phyloP scores from a whole-genome alignment of 2,888 invertebrate species.

The Drosophila meridiana region DNA sequence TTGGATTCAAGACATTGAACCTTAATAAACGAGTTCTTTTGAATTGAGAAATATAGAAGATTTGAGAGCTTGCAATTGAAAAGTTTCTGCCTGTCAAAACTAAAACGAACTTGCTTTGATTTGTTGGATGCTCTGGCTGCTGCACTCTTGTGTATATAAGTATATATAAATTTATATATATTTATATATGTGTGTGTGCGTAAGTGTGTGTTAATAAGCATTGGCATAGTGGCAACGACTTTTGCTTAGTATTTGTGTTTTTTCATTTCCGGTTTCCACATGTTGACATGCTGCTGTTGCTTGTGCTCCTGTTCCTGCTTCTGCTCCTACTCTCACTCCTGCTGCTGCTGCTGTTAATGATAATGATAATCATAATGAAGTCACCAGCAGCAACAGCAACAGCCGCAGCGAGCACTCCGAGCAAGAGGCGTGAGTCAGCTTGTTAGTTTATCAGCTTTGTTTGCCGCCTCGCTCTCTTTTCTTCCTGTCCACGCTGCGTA shows the following conservation, averaged over 20 bases:
- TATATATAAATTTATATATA: background rate
- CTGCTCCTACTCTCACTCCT: conserved; percentile 5
- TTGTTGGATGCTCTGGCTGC: conserved; percentile 34
- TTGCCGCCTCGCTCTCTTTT: conserved; percentile 22
- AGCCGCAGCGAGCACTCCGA: conserved; percentile 27
- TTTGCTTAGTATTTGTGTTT: conserved; percentile 76
- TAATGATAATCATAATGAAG: conserved; percentile 53
- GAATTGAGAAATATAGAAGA: background rate
- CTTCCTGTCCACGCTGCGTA: conserved; percentile 60
- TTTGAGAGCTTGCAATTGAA: background rate
- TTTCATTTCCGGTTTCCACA: conserved; percentile 81
- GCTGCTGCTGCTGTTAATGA: conserved; percentile 37
- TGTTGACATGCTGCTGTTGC: conserved; percentile 72
- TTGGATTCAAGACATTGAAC: no score
- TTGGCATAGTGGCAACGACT: conserved; percentile 72
- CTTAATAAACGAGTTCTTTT: background rate
- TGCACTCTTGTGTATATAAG: conserved; percentile 13
- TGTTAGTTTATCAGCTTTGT: conserved; percentile 67
- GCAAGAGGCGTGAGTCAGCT: conserved; percentile 50
- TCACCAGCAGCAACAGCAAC: conserved; percentile 51
- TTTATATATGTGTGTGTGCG: conserved; percentile 5
- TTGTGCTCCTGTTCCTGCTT: conserved; percentile 33
- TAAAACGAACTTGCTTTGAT: conserved; percentile 24
- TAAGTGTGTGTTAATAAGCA: conserved; percentile 73
- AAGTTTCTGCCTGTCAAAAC: background rate